Evolutionary conservation across 2,797 vertebrate genomes (phyloP).

Genomic region (Pseudochaenichthys georgianus): DNA sequence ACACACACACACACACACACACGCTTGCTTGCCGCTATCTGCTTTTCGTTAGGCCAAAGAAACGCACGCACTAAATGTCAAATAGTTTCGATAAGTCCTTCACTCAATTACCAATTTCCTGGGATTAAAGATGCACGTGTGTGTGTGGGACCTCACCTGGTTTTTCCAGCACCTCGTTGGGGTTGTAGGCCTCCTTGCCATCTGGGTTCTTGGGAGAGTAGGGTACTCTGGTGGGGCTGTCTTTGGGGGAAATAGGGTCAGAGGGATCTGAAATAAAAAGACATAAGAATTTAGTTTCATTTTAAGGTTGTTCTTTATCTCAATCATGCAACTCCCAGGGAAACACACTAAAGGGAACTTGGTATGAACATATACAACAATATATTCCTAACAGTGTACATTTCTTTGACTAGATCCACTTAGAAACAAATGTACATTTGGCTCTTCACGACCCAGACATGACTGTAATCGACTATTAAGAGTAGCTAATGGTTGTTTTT

Average conservation of each 20-base stretch:
- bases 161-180: constrained; percentile 79
- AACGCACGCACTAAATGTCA: constrained; percentile 22
- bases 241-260: constrained; percentile 88
- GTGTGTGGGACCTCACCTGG: constrained; percentile 67
- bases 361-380: neutral
- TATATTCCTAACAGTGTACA: neutral
- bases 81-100: constrained; percentile 48
- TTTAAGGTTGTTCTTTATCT: neutral
- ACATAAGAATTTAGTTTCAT: constrained; percentile 1
- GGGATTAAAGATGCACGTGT: constrained; percentile 1
- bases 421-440: neutral
- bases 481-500: neutral
- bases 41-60: constrained; percentile 17
- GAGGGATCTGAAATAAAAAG: constrained; percentile 87
- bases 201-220: constrained; percentile 89
- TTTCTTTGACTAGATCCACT: neutral
- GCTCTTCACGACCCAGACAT: neutral
- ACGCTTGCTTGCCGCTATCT: constrained; percentile 22
- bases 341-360: neutral
- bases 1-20: constrained; percentile 32
- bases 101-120: constrained; percentile 6
- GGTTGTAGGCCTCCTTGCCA: constrained; percentile 86
- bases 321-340: neutral
- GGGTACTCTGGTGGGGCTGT: constrained; percentile 88
- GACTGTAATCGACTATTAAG: neutral